Conservation (phyloP, 1,140 invertebrate genomes). For the Trachymyrmex septentrionalis region DNA sequence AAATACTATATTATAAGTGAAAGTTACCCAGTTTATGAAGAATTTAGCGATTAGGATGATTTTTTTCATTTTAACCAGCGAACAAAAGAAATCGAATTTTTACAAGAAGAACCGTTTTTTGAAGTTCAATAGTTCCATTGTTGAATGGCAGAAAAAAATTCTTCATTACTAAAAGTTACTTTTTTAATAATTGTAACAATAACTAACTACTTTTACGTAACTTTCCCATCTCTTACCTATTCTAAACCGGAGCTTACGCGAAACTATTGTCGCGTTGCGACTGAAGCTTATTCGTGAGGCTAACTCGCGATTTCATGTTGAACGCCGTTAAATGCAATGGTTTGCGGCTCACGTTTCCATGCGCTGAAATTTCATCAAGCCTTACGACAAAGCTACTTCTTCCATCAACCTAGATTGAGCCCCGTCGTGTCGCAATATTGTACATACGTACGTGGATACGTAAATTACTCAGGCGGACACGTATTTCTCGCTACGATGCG, state of each 20-base stretch:
- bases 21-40: too few relatives aligned
- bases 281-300: not conserved
- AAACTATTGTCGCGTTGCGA: not conserved
- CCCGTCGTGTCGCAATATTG: not conserved
- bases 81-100: too few relatives aligned
- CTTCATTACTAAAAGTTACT: too few relatives aligned
- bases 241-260: not conserved
- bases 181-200: too few relatives aligned
- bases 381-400: not conserved
- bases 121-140: too few relatives aligned
- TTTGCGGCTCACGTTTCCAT: conserved; percentile 7
- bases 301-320: not conserved
- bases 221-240: too few relatives aligned
- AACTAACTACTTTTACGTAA: too few relatives aligned
- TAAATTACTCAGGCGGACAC: not conserved
- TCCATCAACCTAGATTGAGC: not conserved
- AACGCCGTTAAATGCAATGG: not conserved
- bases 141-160: too few relatives aligned
- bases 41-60: too few relatives aligned
- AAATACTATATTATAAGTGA: too few relatives aligned
- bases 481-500: conserved; percentile 1
- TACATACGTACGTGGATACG: not conserved
- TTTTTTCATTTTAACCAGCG: too few relatives aligned
- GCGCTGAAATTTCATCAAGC: not conserved
- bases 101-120: too few relatives aligned